A percentile compares a stretch with the other conserved stretches of the same genome.
Conservation (phyloP, 2,113 vertebrate species). For the Indicator indicator region DNA sequence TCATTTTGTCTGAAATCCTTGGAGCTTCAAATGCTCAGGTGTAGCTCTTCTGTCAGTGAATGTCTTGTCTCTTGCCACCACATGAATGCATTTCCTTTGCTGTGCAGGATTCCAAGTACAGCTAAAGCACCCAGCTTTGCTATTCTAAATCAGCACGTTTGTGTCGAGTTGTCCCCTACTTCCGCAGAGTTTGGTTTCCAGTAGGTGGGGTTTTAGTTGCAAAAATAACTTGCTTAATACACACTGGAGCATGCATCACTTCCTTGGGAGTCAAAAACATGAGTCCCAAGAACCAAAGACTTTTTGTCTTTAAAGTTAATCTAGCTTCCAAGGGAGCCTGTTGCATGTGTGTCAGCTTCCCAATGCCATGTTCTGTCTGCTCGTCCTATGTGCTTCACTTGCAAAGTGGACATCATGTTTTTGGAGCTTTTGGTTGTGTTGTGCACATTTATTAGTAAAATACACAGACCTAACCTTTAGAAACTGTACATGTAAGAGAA, state of each 20-base stretch:
- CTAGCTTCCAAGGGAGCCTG: background rate
- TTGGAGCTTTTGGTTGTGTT: background rate
- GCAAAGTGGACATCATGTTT: background rate
- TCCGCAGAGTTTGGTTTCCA: slow-evolving; percentile 3
- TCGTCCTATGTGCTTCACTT: background rate
- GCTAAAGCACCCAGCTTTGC: background rate
- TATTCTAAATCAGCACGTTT: background rate
- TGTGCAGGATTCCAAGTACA: background rate
- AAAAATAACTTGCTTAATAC: background rate
- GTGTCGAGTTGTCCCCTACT: background rate
- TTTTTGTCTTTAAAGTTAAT: background rate
- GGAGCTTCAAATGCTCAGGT: background rate
- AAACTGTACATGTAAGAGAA: background rate
- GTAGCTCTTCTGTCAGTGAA: background rate
- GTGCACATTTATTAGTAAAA: background rate
- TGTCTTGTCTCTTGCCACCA: background rate
- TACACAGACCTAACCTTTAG: background rate
- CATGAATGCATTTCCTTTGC: background rate
- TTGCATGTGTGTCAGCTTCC: background rate
- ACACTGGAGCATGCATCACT: background rate
- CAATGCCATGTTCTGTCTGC: background rate
- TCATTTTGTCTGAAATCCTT: background rate
- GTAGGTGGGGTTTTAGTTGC: background rate
- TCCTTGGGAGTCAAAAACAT: slow-evolving; percentile 29
- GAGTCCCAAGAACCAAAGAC: background rate